Percentiles rank a stretch among this genome's conserved stretches.
These are phyloP conservation scores for Syrista parreyssii DNA, from an alignment of 2,888 invertebrate genomes.

Conservation along the genomic window DNA sequence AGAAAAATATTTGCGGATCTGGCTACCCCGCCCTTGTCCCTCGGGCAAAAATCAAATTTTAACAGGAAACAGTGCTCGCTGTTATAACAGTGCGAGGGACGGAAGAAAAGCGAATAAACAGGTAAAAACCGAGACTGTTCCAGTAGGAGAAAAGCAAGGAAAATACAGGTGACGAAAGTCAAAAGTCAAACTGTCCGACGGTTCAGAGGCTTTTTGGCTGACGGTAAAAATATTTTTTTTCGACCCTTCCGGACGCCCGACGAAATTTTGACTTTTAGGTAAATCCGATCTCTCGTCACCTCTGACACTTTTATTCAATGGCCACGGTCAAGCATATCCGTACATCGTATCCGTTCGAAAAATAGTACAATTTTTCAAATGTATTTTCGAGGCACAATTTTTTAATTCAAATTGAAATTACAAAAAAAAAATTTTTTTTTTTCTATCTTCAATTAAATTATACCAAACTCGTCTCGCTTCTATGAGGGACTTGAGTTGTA, in stretches of 20 bases:
- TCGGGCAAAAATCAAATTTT: neutral
- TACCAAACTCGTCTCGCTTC: neutral
- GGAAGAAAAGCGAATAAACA: neutral
- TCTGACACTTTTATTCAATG: neutral
- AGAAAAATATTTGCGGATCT: neutral
- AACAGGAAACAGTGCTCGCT: neutral
- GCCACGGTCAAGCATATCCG: neutral
- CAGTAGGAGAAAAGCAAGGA: neutral
- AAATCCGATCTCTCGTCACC: neutral
- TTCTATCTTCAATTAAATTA: neutral
- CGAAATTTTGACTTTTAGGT: neutral
- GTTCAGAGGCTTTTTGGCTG: neutral
- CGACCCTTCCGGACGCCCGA: too few species aligned
- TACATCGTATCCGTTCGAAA: neutral
- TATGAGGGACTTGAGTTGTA: too few species aligned
- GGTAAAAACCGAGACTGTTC: neutral
- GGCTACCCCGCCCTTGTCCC: neutral
- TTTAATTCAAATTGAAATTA: neutral
- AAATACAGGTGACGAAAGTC: neutral
- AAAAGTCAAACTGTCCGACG: neutral
- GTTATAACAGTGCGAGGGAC: neutral
- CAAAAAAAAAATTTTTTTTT: neutral
- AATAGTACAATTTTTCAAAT: neutral
- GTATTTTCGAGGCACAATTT: neutral
- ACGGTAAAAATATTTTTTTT: neutral